Evolutionary conservation across 2,888 invertebrate species (phyloP), one percentile per base, ranked within the genome.

Genomic region (Girardia tigrina): DNA sequence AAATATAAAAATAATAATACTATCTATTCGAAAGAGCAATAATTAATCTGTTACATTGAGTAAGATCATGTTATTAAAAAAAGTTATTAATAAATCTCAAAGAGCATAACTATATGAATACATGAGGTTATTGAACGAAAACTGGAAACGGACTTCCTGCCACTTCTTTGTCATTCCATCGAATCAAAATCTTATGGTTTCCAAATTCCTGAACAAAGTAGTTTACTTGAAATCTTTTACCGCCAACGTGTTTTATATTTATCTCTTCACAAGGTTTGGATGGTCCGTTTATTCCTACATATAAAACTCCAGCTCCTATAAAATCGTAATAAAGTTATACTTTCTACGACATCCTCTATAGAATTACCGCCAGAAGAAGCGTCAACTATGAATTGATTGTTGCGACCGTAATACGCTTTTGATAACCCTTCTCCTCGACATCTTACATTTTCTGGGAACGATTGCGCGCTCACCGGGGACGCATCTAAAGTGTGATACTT

Each of bases 81-180:
- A n/a, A n/a, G n/a, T n/a, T n/a, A n/a, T n/a, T n/a, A n/a, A n/a
- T n/a, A n/a, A n/a, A n/a, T n/a, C n/a, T n/a, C n/a, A n/a, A n/a
- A n/a, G n/a, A n/a, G n/a, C n/a, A n/a, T n/a, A n/a, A n/a, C n/a
- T n/a, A n/a, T n/a, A n/a, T n/a, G n/a, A n/a, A n/a, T n/a, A n/a
- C n/a, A n/a, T n/a, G n/a, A n/a, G n/a, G n/a, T 78, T 78, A 81
- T 75, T 78, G 78, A 26, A 81, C 81, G 56, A 76, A 78, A 71
- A 81, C 76, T 36, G 78, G 77, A 88, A 90, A 95, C 77, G 95
- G 95, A 80, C 93, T 94, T 80, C 94, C 94, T 80, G 94, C 94
- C 86, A 95, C 90, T 86, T 94, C 92, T 76, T 94, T 92, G 79
- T 95, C 94, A 73, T 95, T 95, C 94, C 94, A 95, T 86, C 93